These are phyloP conservation scores for Heliocidaris erythrogramma DNA, from an alignment of 35 echinoderm and acorn worm genomes.

Conservation along the genomic window DNA sequence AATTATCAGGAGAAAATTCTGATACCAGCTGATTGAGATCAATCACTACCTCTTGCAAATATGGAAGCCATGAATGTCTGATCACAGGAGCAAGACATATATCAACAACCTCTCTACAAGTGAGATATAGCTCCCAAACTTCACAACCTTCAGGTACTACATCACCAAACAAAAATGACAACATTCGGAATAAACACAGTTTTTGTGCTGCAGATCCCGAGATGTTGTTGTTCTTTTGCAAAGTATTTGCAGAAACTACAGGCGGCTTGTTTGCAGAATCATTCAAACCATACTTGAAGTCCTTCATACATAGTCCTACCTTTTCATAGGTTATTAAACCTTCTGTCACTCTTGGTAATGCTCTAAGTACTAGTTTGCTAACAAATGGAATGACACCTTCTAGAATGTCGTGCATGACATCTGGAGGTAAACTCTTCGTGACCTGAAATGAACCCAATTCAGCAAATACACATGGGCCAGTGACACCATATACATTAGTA, in stretches of 20 bases:
- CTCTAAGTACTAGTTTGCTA: too few species aligned
- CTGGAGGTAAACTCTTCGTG: too few species aligned
- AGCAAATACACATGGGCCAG: too few species aligned
- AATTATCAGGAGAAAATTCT: background rate
- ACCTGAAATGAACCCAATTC: too few species aligned
- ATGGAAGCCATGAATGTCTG: background rate
- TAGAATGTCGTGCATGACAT: too few species aligned
- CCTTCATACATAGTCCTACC: background rate
- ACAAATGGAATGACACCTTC: too few species aligned
- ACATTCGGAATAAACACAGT: background rate
- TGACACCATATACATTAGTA: too few species aligned
- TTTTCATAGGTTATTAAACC: background rate
- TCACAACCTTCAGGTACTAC: background rate
- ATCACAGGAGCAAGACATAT: background rate
- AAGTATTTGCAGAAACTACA: background rate
- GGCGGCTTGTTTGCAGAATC: background rate
- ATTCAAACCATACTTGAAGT: slow-evolving; percentile 7
- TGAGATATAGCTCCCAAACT: slow-evolving; percentile 3
- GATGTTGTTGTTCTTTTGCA: background rate
- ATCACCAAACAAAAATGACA: slow-evolving; percentile 7
- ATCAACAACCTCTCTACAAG: slow-evolving; percentile 4
- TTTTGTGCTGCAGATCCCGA: background rate
- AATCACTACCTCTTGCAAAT: slow-evolving; percentile 44
- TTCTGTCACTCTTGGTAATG: too few species aligned
- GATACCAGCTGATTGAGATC: slow-evolving; percentile 51